Evolutionary conservation across 2,113 vertebrate genomes (phyloP), one percentile per base, ranked within the genome.

Genomic region (Toxotes jaculatrix): DNA sequence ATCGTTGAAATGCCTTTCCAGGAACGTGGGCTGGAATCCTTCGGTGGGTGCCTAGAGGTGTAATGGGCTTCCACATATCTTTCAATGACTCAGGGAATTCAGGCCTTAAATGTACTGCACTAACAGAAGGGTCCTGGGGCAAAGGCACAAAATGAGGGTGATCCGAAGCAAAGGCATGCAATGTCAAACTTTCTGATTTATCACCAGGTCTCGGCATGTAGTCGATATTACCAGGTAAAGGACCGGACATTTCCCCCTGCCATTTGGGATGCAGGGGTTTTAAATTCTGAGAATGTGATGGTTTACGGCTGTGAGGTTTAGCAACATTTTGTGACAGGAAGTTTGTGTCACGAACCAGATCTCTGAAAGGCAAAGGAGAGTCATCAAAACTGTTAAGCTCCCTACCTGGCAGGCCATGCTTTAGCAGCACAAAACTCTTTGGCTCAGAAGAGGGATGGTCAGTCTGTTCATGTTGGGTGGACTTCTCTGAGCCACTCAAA

Each of bases 321-420:
- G 2, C 23, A 36, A 3, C 1, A 31, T 40, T 64, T 60, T 62
- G 42, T 36, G 53, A 57, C 2, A 27, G 17, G 6, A 62, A 8
- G 6, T 74, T 45, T 56, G 51, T 0, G 6, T 47, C 49, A 45
- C 4, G 10, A 79, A 40, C 31, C 1, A n/a, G 10, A 7, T 71
- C 11, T 61, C 51, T 57, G 2, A 57, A 53, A 67, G 62, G 31
- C 3, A 47, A 23, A 0, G 7, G 21, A 0, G 84, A 60, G 5
- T 75, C 59, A 4, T 0, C 4, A 3, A 67, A 71, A 8, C 17
- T 9, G 17, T 10, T 67, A 0, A 55, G 42, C 34, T 81, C 65
- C 43, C 51, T 76, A 23, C 73, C 79, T 51, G 88, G 87, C 61
- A 88, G 90, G 6, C 83, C 87, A 40, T 75, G 59, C 51, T 89